Base-by-base conservation (phyloP, 2,888 invertebrate genomes). In the Orthosia cruda region DNA sequence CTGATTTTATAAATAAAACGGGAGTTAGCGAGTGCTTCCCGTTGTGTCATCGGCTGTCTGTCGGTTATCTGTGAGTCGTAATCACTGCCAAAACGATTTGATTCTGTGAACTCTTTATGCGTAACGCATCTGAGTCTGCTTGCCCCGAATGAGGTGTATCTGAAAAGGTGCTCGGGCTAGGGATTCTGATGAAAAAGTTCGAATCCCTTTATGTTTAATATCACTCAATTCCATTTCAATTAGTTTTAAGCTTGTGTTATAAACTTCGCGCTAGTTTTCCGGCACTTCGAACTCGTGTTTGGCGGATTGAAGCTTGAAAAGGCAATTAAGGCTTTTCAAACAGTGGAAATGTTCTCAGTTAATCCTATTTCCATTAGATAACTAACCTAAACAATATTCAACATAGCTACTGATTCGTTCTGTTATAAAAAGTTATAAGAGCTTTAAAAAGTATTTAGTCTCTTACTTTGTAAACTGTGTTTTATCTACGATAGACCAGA, bases 1-100 rank as follows among this genome's bases (percentile, higher is more conserved):
- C 93, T 94, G 94, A 91, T 92, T 93, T 94, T 96, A 96, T 95
- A 96, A 96, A 96, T 96, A 96, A 91, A 94, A 90, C 92, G 87
- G 90, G 89, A 88, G 90, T 87, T 87, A 88, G 89, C 81, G 84
- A 90, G 91, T 88, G 90, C 91, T 92, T 93, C 92, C 93, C 93
- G 93, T 90, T 92, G 93, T 95, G 94, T 94, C 95, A 95, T 94
- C 91, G 86, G 84, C 77, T 81, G 81, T 76, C 80, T 52, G 80
- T 64, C 78, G 70, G 82, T 85, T 85, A 88, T 86, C 85, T 87
- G 74, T 71, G 75, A 80, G 79, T 71, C 59, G 61, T 78, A 83
- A 81, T 86, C 77, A 84, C 74, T 84, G 86, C 87, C 86, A 84
- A 88, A 78, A 79, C 68, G 63, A 73, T 72, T 83, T 77, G 54